A percentile compares a stretch with the other conserved stretches of the same genome.
phyloP scores from a whole-genome alignment of 2,797 vertebrate species.

The Schizothorax lantsangensis region DNA sequence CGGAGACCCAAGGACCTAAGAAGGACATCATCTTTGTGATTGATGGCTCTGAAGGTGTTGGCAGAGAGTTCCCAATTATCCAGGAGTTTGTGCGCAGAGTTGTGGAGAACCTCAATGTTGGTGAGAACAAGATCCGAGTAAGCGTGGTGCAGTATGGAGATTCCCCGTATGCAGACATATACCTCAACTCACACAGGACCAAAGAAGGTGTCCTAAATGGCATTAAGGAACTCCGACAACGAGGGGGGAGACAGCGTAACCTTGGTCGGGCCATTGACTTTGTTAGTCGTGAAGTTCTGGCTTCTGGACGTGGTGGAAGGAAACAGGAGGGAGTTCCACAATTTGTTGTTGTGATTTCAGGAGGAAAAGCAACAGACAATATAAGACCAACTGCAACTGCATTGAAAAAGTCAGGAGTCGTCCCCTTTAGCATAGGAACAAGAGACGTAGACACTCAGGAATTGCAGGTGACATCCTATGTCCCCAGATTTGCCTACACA shows the following conservation, averaged over 20 bases:
- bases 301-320: slow-evolving; percentile 74
- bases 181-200: slow-evolving; percentile 85
- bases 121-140: slow-evolving; percentile 85
- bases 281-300: slow-evolving; percentile 82
- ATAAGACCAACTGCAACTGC: slow-evolving; percentile 66
- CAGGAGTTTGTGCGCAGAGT: slow-evolving; percentile 86
- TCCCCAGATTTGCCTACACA: slow-evolving; percentile 81
- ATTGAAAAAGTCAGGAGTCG: slow-evolving; percentile 75
- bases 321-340: slow-evolving; percentile 80
- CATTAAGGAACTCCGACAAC: slow-evolving; percentile 76
- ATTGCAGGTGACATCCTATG: slow-evolving; percentile 84
- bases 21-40: slow-evolving; percentile 95
- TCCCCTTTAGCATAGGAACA: slow-evolving; percentile 81
- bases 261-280: slow-evolving; percentile 88
- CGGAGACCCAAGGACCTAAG: slow-evolving; percentile 70
- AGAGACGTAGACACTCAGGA: slow-evolving; percentile 79
- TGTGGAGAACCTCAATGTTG: slow-evolving; percentile 87
- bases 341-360: slow-evolving; percentile 79
- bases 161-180: slow-evolving; percentile 80
- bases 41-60: slow-evolving; percentile 88
- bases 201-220: slow-evolving; percentile 82
- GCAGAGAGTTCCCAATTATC: slow-evolving; percentile 86
- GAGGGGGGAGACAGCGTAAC: slow-evolving; percentile 86
- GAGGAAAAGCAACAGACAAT: slow-evolving; percentile 78
- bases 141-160: slow-evolving; percentile 91